Base-by-base conservation (phyloP, 2,797 vertebrate species). In the Lacerta bilineata region DNA sequence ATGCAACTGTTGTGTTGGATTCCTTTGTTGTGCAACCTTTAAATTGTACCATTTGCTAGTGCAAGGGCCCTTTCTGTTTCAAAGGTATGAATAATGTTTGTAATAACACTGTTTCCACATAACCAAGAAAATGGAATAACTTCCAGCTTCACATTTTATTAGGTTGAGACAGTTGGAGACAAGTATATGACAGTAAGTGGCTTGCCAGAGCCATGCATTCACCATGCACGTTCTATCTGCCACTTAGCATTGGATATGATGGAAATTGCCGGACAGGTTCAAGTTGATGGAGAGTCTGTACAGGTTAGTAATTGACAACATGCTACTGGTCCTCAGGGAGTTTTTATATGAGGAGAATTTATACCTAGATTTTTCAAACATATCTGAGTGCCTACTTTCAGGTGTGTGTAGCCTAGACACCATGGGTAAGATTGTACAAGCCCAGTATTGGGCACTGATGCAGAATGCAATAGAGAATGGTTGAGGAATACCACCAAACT, bases 151-250 rank as follows among this genome's bases (percentile, higher is more conserved):
- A 0, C 91, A 0, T 88, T 87, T 76, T 82, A 61, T n/a, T 95
- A 99, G 99, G 99, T 99, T 96, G 99, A 99, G 96, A 99, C 99
- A 1, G 98, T 99, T 77, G 99, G 99, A 17, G 99, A 99, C 94
- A 99, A 99, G 91, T 99, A 99, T 87, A 99, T 99, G 99, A 99
- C 99, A 0, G 99, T 99, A 93, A 99, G 99, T 83, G 99, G 99
- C 76, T 97, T 99, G 15, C 99, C 99, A 5, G 99, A 99, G 95
- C 99, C 98, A 0, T 99, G 99, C 92, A 98, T 98, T 59, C 99
- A 99, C 95, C 99, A 99, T 59, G 99, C 99, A 90, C 98, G 98
- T 91, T 99, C 99, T 25, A 99, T 99, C 93, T 98, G 99, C 94
- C 98, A 99, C 95, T 96, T 99, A 88, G 99, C 99, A 79, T 96